Evolutionary conservation across 2,888 invertebrate species (phyloP).

Genomic region (Andrena haemorrhoa): DNA sequence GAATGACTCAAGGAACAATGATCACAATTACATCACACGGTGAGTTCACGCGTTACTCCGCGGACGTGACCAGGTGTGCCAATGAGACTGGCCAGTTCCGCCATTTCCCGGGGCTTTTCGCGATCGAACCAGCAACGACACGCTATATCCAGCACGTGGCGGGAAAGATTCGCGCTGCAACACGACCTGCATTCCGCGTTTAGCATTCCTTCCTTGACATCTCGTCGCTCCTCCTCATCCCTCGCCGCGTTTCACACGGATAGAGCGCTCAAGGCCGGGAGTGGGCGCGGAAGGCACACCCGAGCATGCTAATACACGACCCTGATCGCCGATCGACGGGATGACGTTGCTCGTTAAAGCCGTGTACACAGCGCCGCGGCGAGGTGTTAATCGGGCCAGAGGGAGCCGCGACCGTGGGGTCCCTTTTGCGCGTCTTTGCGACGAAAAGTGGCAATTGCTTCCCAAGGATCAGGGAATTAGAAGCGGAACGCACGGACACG

Average conservation of each 20-base stretch:
- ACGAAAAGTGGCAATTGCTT: slow-evolving; percentile 9
- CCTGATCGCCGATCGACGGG: slow-evolving; percentile 65
- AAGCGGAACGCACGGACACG: background rate
- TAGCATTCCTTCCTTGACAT: slow-evolving; percentile 64
- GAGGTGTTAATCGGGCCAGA: slow-evolving; percentile 12
- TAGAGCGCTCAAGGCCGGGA: slow-evolving; percentile 66
- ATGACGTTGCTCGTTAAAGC: slow-evolving; percentile 63
- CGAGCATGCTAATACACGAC: slow-evolving; percentile 70
- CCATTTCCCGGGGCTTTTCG: slow-evolving; percentile 16
- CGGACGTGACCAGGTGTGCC: slow-evolving; percentile 3
- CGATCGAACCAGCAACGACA: slow-evolving; percentile 24
- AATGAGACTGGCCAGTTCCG: background rate
- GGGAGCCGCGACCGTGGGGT: slow-evolving; percentile 6
- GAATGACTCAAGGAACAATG: background rate
- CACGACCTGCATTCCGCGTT: slow-evolving; percentile 60
- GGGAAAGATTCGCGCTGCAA: slow-evolving; percentile 44
- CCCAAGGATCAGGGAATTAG: background rate
- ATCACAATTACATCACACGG: slow-evolving; percentile 4
- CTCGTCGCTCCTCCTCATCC: slow-evolving; percentile 49
- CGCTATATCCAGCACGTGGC: slow-evolving; percentile 48
- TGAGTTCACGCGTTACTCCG: background rate
- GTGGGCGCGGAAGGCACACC: slow-evolving; percentile 75
- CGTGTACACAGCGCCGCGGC: slow-evolving; percentile 6
- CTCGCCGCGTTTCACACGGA: slow-evolving; percentile 52
- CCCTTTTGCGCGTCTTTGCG: slow-evolving; percentile 12